Evolutionary conservation across 2,113 vertebrate genomes (phyloP), one percentile per base, ranked within the genome.

Genomic region (Nasalis larvatus): DNA sequence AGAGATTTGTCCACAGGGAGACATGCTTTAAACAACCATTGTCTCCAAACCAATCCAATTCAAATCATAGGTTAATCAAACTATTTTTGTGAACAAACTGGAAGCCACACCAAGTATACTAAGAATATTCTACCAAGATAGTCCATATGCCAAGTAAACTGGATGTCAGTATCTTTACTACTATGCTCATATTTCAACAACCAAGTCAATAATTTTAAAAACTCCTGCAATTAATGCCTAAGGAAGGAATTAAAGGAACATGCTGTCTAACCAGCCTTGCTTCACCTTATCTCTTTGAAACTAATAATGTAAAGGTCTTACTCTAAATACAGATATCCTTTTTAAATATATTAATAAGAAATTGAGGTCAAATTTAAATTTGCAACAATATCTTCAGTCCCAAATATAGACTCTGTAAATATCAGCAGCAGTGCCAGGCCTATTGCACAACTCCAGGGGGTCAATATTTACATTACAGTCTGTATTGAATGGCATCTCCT

Each of bases 91-190:
- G 9, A 95, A 71, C 35, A 96, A 95, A 84, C 11, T 80, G 25
- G 82, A 97, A 94, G 25, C 66, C 63, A 95, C 18, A 76, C 18
- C 30, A 95, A 95, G 71, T 63, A 93, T 37, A 14, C 40, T 96
- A 40, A 94, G 96, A 97, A 83, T 74, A 94, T 88, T 86, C 69
- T 35, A 71, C 32, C 2, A 56, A 10, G 8, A 54, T 42, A 71
- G 30, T 27, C 56, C 58, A 93, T 42, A 77, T 82, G 40, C 8
- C 60, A 94, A 89, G 96, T 94, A 66, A 90, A 90, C 3, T 92
- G 54, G 35, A 86, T 94, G 18, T 35, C 49, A 92, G 47, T 52
- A 69, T 93, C 25, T 88, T 96, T 6, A 4, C 63, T 92, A 52
- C 37, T 94, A 63, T 81, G 58, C 1, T 95, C 66, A 84, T 97